Base-by-base conservation (phyloP, 2,797 vertebrate genomes). In the Notamacropus eugenii region DNA sequence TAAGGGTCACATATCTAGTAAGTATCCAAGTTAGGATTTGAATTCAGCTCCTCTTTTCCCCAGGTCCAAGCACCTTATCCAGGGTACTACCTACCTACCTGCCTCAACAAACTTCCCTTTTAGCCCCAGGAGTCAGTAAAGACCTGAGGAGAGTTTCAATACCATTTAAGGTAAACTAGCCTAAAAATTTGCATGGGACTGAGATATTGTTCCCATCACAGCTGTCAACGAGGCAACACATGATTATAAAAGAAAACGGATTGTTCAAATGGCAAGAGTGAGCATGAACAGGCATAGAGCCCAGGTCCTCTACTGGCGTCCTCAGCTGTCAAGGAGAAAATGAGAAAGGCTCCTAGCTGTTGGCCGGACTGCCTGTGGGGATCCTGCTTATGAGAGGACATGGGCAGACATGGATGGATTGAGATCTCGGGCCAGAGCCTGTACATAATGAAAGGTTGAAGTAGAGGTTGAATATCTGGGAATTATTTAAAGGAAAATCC, bases 1-100 rank as follows among this genome's bases (percentile, higher is more conserved):
- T 28, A 52, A 0, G 0, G 4, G 12, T 59, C 12, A 40, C 19
- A 9, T 3, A 0, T 4, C 12, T 16, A 22, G 31, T 54, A 40
- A 87, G 34, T 5, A 40, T 34, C 56, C 27, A 59, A 82, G 9
- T 24, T 19, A 0, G 19, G 56, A 55, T 46, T 67, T 91, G 50
- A 40, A 24, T 52, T 56, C 28, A 55, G 52, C 46, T 13, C 46
- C 40, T 28, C 16, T 0, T 12, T 29, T 5, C n/a, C 55, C 11
- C 52, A 28, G 29, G 58, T 24, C 0, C 8, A 58, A 59, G 50
- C n/a, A 29, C 22, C 4, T 55, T 31, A n/a, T 5, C 28, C 0
- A 16, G 8, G 3, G 54, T 22, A 22, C 54, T 29, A 56, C 12
- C 8, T 29, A 56, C 12, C 8, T 14, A 46, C 46, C 46, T 46